Evolutionary conservation across 2,113 vertebrate species (phyloP), one percentile per base, ranked within the genome.

Genomic region (Penelope pileata): DNA sequence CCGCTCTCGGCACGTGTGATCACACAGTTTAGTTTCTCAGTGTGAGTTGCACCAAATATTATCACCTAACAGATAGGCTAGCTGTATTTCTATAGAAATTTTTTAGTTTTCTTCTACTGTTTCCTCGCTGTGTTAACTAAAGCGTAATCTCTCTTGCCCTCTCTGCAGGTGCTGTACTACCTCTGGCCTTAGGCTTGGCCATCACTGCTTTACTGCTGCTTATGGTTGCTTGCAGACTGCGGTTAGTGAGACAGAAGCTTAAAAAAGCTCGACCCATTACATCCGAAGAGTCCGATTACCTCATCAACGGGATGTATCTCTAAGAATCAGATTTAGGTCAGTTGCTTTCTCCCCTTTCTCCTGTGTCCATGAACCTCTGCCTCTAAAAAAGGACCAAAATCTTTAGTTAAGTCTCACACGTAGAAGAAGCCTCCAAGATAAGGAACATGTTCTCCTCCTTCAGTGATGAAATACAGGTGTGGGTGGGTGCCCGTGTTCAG

Each of bases 281-380:
- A 75, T 99, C 99, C 4, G 99, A 99, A 97, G 99, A 99, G 96
- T 99, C 99, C 0, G 99, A 99, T 98, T 99, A 99, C 98, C 99
- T 99, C 98, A 99, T 99, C 97, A 99, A 99, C 53, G 99, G 99
- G 98, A 99, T 99, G 99, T 99, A 99, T 97, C 98, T 99, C 78
- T 99, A 98, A 97, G 70, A 76, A 67, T 34, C 48, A 66, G 84
- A 93, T 81, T 85, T 73, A 53, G 85, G 40, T 73, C 77, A 78
- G 86, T 83, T 69, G 51, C 83, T 80, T 91, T 91, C 69, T 79
- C 63, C 81, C 45, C 21, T 90, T 93, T 83, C 58, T 83, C 73
- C 69, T 93, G 54, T 86, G 82, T 95, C 88, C 59, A 43, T 62
- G 62, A 78, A 92, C 81, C 74, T 95, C 93, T 87, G 91, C 95